Evolutionary conservation across 2,888 invertebrate species (phyloP), one percentile per base, ranked within the genome.

Genomic region (Hyppa rectilinea): DNA sequence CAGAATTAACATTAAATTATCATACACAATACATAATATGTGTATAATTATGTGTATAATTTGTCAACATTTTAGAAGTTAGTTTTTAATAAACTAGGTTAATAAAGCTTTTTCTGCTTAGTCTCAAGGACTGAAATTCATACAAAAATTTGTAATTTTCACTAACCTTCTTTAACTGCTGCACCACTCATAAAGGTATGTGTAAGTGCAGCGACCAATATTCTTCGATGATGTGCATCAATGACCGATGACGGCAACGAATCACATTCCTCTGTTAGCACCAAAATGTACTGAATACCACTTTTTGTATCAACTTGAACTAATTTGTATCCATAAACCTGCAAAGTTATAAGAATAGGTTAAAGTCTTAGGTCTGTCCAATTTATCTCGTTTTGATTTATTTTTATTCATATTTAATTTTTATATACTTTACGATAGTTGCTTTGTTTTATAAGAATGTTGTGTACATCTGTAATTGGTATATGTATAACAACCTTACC

Each of bases 161-260:
- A 31, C 65, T 87, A 56, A 96, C 96, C 96, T 91, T 96, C 96
- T 82, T 90, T 94, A 0, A 96, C 95, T 1, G 91, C 84, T 12
- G 93, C 94, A 6, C 95, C 95, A 14, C 87, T 90, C 96, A 96
- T 96, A 70, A 91, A 96, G 43, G 97, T 96, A 71, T 96, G 96
- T 5, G 91, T 88, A 0, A 97, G 91, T 0, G 94, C 88, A 12
- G 96, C 91, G 47, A 95, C 88, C 26, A 96, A 83, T 12, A 96
- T 70, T 49, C 88, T 91, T 49, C 95, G 79, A 2, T 93, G 92
- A 2, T 85, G 72, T 0, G 80, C 52, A 47, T 94, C 91, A 0
- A 76, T 82, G 0, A 83, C 80, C 0, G 86, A 75, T 3, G 94
- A 89, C 0, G 84, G 84, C 2, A 90, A 26, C 0, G 91, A 91